Evolutionary conservation across 2,888 invertebrate genomes (phyloP), one percentile per base, ranked within the genome.

Genomic region (Epiblema foenella): DNA sequence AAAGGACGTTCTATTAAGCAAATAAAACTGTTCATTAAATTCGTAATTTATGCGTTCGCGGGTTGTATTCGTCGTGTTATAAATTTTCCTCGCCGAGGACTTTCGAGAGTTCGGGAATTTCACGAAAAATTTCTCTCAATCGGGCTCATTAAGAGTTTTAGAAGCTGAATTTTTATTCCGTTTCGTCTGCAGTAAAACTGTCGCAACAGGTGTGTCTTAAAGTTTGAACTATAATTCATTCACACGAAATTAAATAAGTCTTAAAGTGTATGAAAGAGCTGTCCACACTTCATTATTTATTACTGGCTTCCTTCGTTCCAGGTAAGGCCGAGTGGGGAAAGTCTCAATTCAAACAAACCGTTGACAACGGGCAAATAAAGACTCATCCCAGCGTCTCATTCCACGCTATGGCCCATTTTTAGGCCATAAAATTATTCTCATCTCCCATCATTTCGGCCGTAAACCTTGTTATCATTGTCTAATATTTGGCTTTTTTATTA

Each of bases 301-400:
- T 79, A 83, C 81, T 79, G 73, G 82, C 82, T 83, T 84, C 80
- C 82, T 86, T 86, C 86, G 58, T 76, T 75, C 74, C 85, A 85
- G 83, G 89, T 89, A 90, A 79, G 65, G 68, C 54, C 70, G 65
- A 62, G 73, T 74, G 68, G 78, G 79, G 85, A 85, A 85, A 87
- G 85, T 81, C 81, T 78, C 81, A 82, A 78, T 79, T 79, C 81
- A 87, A 88, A 86, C 85, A 88, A 80, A 79, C 75, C 77, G 86
- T 87, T 88, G 88, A 88, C 88, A 82, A 81, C 82, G 82, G 76
- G 81, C 88, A 91, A 91, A 92, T 90, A 90, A 89, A 89, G 84
- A 78, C 70, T 74, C 77, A 68, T 77, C 81, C 76, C 77, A 77
- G 76, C 79, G 77, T 82, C 82, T 83, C 82, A 76, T 83, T 84